Evolutionary conservation across 2,888 invertebrate species (phyloP).

Genomic region (Sminthurides aquaticus): DNA sequence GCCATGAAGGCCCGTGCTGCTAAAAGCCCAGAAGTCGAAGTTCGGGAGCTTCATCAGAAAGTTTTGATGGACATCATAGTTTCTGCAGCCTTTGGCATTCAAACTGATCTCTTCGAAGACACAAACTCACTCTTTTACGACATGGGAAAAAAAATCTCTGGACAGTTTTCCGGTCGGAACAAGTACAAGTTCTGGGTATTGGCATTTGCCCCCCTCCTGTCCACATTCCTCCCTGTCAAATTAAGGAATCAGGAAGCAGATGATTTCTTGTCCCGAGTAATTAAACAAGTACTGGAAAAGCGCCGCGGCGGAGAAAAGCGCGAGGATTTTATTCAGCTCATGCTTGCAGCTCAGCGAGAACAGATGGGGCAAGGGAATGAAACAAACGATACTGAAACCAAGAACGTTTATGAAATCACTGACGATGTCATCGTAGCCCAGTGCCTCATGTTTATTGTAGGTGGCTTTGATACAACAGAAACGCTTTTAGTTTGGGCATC

Average conservation of each 20-base stretch:
- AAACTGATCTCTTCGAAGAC: neutral
- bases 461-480: neutral
- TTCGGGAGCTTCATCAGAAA: neutral
- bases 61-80: neutral
- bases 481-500: neutral
- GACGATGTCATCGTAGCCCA: neutral
- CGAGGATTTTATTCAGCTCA: neutral
- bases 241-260: neutral
- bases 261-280: neutral
- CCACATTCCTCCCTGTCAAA: neutral
- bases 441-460: neutral
- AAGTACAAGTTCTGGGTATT: neutral
- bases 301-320: neutral
- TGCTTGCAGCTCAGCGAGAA: neutral
- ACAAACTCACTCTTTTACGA: neutral
- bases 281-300: neutral
- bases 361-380: neutral
- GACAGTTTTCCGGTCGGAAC: neutral
- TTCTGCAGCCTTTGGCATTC: neutral
- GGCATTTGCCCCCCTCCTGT: neutral
- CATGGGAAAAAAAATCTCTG: neutral
- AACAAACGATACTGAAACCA: neutral
- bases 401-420: neutral
- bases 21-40: neutral
- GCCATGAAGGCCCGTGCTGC: neutral